Evolutionary conservation across 2,888 invertebrate genomes (phyloP).

Genomic region (Spodoptera exigua): DNA sequence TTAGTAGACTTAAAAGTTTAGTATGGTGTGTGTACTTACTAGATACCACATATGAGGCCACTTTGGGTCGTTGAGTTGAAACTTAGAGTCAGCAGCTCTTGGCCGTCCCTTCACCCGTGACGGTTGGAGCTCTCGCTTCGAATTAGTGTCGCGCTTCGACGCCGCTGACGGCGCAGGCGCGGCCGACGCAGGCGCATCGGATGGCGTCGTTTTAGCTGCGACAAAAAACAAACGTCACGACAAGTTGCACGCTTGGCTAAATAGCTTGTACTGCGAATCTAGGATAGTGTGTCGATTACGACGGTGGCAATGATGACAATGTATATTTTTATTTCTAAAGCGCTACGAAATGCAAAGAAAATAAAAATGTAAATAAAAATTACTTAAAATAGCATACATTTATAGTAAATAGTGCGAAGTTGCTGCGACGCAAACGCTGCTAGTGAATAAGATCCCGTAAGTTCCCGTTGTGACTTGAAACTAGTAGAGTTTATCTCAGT

Average conservation of each 20-base stretch:
- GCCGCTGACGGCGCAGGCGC: constrained; percentile 75
- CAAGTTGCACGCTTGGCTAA: constrained; percentile 16
- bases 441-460: no score
- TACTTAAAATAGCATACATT: not conserved
- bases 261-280: constrained; percentile 22
- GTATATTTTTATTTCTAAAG: not conserved
- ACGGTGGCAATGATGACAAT: not conserved
- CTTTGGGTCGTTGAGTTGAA: constrained; percentile 94
- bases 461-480: no score
- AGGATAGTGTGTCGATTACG: constrained; percentile 25
- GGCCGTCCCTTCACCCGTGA: constrained; percentile 93
- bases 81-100: constrained; percentile 80
- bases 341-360: not conserved
- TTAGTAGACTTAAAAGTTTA: no score
- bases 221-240: constrained; percentile 48
- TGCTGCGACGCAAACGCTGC: no score
- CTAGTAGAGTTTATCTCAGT: no score
- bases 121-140: constrained; percentile 89
- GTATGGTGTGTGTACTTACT: constrained; percentile 93
- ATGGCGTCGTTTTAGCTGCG: constrained; percentile 70
- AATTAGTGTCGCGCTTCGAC: constrained; percentile 77
- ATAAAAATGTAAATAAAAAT: not conserved
- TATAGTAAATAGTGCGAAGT: no score
- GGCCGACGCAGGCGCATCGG: constrained; percentile 71
- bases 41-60: constrained; percentile 99